These are phyloP conservation scores for Chrysogorgia sp. DNA, from an alignment of 92 coral and sea anemone genomes.

Conservation along the genomic window DNA sequence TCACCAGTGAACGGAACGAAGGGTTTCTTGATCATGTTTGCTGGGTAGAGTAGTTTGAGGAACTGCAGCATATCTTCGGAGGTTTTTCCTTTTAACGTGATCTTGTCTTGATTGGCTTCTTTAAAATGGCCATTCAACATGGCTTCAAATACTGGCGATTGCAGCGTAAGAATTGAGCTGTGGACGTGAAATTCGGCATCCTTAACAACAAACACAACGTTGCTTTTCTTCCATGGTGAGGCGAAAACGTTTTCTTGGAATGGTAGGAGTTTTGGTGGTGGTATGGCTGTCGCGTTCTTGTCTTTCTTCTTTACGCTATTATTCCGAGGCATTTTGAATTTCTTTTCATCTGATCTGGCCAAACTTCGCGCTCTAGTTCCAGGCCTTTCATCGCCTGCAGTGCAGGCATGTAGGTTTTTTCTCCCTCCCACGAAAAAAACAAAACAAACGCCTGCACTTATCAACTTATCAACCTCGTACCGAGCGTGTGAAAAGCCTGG, in stretches of 20 bases:
- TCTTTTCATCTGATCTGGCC: no score
- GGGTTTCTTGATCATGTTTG: slow-evolving; percentile 20
- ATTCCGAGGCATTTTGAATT: no score
- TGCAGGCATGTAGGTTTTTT: no score
- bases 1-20: background rate
- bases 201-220: background rate
- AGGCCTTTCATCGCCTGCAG: no score
- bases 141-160: slow-evolving; percentile 11
- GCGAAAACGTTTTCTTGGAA: background rate
- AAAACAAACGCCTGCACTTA: no score
- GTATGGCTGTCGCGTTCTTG: background rate
- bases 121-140: slow-evolving; percentile 32
- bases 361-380: no score
- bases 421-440: no score
- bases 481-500: no score
- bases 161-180: background rate
- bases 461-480: no score
- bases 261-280: background rate
- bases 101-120: slow-evolving; percentile 19
- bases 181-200: slow-evolving; percentile 4
- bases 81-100: slow-evolving; percentile 19
- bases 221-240: slow-evolving; percentile 8
- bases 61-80: slow-evolving; percentile 5
- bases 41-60: slow-evolving; percentile 16
- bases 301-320: no score